Evolutionary conservation across 2,797 vertebrate genomes (phyloP).

Genomic region (Anas bahamensis): DNA sequence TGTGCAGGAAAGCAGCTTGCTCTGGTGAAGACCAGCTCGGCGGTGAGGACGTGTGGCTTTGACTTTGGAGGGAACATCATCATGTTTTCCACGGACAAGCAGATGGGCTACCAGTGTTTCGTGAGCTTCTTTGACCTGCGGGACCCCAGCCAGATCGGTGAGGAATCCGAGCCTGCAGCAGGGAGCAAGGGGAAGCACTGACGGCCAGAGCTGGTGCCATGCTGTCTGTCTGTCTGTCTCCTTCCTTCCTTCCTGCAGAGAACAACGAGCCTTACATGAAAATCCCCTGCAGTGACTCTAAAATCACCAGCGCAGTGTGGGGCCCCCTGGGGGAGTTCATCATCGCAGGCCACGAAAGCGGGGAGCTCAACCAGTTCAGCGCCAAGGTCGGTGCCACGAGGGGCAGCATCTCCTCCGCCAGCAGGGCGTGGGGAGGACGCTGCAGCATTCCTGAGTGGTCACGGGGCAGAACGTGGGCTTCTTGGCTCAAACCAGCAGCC

Average conservation of each 20-base stretch:
- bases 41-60: constrained; percentile 96
- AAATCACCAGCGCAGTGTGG: too few species aligned
- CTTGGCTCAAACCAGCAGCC: not conserved
- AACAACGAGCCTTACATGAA: too few species aligned
- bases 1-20: constrained; percentile 93
- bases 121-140: constrained; percentile 96
- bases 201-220: not conserved
- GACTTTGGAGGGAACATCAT: constrained; percentile 99
- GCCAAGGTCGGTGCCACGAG: too few species aligned
- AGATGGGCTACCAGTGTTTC: constrained; percentile 99
- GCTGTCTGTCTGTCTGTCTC: not conserved
- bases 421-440: not conserved
- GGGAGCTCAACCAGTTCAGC: too few species aligned
- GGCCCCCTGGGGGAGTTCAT: too few species aligned
- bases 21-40: constrained; percentile 93
- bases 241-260: not conserved
- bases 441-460: accelerated
- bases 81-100: constrained; percentile 99
- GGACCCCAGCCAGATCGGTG: constrained; percentile 95
- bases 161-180: not conserved
- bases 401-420: too few species aligned
- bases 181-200: not conserved
- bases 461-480: accelerated
- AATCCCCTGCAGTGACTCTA: too few species aligned
- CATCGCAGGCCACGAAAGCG: too few species aligned